phyloP scores from a whole-genome alignment of 35 echinoderm and acorn worm genomes.

The Apostichopus japonicus region DNA sequence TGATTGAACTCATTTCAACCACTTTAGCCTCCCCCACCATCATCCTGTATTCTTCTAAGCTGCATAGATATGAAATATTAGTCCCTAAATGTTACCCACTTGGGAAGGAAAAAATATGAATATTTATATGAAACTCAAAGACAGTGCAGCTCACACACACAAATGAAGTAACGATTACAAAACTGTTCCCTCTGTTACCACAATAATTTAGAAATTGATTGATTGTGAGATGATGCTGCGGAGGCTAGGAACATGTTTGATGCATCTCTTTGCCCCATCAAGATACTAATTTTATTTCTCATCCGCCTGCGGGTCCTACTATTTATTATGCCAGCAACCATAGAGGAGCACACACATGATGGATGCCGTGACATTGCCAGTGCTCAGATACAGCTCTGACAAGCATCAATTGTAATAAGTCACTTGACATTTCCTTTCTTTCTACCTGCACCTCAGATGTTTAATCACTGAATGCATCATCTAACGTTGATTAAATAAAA shows the following conservation, averaged over 20 bases:
- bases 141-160: not conserved
- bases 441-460: slow-evolving; percentile 17
- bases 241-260: not conserved
- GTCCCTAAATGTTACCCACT: too few relatives aligned
- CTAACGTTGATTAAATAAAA: slow-evolving; percentile 21
- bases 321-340: slow-evolving; percentile 7
- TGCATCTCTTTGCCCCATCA: slow-evolving; percentile 3
- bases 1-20: too few relatives aligned
- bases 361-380: not conserved
- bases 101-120: too few relatives aligned
- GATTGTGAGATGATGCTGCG: not conserved
- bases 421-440: slow-evolving; percentile 6
- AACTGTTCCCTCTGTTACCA: not conserved
- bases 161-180: not conserved
- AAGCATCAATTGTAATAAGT: slow-evolving; percentile 20
- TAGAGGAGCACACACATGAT: not conserved
- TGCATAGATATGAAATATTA: too few relatives aligned
- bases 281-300: not conserved
- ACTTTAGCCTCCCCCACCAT: too few relatives aligned
- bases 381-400: not conserved
- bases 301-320: not conserved
- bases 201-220: not conserved
- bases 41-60: too few relatives aligned
- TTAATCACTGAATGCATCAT: slow-evolving; percentile 23
- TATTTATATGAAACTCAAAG: too few relatives aligned